phyloP scores from a whole-genome alignment of 2,888 invertebrate genomes.

The Phortica okadai region DNA sequence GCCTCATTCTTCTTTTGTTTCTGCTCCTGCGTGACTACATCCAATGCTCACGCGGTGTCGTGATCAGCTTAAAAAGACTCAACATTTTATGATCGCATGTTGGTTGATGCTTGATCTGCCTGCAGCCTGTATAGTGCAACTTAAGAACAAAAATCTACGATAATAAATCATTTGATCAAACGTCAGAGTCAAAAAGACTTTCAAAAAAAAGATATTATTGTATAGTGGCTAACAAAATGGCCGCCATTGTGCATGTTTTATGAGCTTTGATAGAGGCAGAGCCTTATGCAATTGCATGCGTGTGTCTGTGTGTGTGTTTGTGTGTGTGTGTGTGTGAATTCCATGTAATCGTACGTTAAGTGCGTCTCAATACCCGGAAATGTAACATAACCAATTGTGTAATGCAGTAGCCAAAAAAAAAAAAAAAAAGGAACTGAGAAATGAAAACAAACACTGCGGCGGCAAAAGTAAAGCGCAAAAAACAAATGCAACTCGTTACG shows the following conservation, averaged over 20 bases:
- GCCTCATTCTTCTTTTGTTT: background rate
- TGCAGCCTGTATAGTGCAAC: background rate
- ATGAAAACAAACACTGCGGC: slow-evolving; percentile 42
- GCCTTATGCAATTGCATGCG: background rate
- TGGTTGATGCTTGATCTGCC: background rate
- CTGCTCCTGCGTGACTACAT: background rate
- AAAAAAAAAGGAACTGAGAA: background rate
- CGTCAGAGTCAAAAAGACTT: too few relatives aligned
- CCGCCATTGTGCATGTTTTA: background rate
- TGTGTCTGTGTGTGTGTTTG: slow-evolving; percentile 39
- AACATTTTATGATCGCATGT: background rate
- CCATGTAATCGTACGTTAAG: slow-evolving; percentile 49
- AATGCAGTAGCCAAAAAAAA: slow-evolving; percentile 62
- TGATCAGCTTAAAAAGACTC: slow-evolving; percentile 5
- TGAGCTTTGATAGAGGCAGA: too few relatives aligned
- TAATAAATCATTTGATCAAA: slow-evolving; percentile 23
- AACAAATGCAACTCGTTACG: slow-evolving; percentile 52
- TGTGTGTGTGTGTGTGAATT: slow-evolving; percentile 53
- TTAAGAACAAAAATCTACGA: background rate
- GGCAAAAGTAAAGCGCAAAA: slow-evolving; percentile 60
- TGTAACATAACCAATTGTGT: slow-evolving; percentile 45
- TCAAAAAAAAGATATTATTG: background rate
- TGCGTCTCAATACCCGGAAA: slow-evolving; percentile 23
- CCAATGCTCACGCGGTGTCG: background rate
- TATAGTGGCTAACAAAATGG: slow-evolving; percentile 17